Base-by-base conservation (phyloP, 2,113 vertebrate genomes). In the Nothobranchius kuhntae region DNA sequence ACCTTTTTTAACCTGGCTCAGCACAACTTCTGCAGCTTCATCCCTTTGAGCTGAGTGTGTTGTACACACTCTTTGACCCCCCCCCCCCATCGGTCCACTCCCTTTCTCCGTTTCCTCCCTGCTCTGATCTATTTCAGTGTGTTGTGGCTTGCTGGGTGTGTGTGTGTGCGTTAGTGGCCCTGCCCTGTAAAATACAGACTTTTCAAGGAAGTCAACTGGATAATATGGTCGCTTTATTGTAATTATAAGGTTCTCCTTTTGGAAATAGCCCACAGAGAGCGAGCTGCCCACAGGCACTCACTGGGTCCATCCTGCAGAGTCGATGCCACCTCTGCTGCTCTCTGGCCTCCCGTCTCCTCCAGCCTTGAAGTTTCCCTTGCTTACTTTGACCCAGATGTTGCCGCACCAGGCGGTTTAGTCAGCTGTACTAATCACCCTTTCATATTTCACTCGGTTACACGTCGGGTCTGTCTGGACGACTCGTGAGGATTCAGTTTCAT, bases 151-250 rank as follows among this genome's bases (percentile, higher is more conserved):
- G 76, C 65, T 81, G 89, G 89, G 92, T 92, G 91, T 89, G 87
- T 30, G 87, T 30, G 30, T 87, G 86, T 80, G 78, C 61, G 74
- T 91, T 87, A 88, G 84, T 84, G 50, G 91, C 92, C 93, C 92
- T 84, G 92, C 93, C 92, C 91, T 89, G 87, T 91, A 94, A 93
- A 94, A 88, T 94, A 93, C 87, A 94, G 92, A 92, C 86, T 89
- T 86, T 91, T 90, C 66, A 88, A 91, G 92, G 89, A 92, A 93
- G 90, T 92, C 91, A 88, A 85, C 90, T 88, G 83, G 92, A 92
- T 92, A 93, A 92, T 89, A 89, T 87, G 89, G 88, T 77, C 61
- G 88, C 89, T 93, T 92, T 89, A 92, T 89, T 92, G 90, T 94
- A 94, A 94, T 94, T 93, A 94, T 89, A 93, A 92, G 91, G 76